These are phyloP conservation scores for Muscicapa adusta DNA, from an alignment of 2,113 vertebrate genomes.

Conservation along the genomic window DNA sequence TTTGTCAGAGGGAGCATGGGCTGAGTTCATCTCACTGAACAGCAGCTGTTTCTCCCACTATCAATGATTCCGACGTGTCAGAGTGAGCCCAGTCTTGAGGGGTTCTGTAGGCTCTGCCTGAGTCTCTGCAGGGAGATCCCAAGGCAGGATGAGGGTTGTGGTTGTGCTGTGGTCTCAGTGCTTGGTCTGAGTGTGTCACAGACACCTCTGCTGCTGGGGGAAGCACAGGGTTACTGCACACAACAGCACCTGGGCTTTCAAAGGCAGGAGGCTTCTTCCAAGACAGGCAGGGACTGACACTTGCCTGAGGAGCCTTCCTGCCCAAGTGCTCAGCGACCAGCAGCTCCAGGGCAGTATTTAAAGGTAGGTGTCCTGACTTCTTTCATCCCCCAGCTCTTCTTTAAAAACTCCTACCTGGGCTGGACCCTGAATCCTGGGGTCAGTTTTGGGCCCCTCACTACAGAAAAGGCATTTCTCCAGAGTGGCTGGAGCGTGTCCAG, in stretches of 20 bases:
- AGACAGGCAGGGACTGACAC: neutral
- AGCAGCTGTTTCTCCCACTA: neutral
- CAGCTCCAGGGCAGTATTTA: neutral
- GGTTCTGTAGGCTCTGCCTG: accelerated
- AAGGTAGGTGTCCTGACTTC: neutral
- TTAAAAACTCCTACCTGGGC: neutral
- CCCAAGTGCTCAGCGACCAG: accelerated
- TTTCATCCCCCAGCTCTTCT: neutral
- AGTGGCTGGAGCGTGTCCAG: neutral
- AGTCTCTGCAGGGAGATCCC: neutral
- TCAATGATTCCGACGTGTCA: neutral
- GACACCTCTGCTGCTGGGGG: neutral
- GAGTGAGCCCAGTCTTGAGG: neutral
- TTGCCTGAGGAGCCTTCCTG: neutral
- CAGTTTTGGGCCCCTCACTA: neutral
- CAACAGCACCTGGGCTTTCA: neutral
- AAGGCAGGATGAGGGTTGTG: accelerated
- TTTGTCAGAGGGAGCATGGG: neutral
- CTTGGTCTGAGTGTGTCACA: accelerated
- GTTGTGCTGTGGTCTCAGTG: neutral
- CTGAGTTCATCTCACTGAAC: neutral
- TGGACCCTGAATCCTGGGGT: neutral
- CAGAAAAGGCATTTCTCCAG: neutral
- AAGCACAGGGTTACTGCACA: neutral
- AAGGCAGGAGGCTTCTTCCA: neutral